phyloP scores from a whole-genome alignment of 1,140 invertebrate genomes.

The Anastrepha obliqua region DNA sequence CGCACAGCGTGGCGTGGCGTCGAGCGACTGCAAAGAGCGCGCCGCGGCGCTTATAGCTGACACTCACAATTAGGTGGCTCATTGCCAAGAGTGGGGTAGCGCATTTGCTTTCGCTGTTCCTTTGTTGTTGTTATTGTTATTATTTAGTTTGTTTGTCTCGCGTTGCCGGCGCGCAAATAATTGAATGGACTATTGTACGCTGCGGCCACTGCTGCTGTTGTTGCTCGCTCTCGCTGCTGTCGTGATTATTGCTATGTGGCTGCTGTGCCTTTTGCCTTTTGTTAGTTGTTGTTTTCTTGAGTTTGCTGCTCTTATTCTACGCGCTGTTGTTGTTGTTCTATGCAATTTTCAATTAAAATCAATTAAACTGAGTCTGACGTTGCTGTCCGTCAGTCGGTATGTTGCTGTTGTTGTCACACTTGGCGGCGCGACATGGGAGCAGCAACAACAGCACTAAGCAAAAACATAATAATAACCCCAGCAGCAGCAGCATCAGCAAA shows the following conservation, averaged over 20 bases:
- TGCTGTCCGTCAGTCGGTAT: background rate
- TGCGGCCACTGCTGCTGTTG: background rate
- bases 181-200: slow-evolving; percentile 31
- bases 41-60: slow-evolving; percentile 39
- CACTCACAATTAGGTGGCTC: slow-evolving; percentile 39
- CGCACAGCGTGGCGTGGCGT: background rate
- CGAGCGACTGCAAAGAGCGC: slow-evolving; percentile 4
- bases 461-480: background rate
- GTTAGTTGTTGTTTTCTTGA: background rate
- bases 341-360: slow-evolving; percentile 32
- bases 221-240: background rate
- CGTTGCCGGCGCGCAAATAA: slow-evolving; percentile 26
- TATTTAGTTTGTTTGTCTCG: background rate
- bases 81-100: slow-evolving; percentile 7
- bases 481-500: background rate
- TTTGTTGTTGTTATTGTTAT: background rate
- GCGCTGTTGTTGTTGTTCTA: slow-evolving; percentile 12
- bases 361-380: slow-evolving; percentile 42
- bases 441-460: background rate
- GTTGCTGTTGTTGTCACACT: slow-evolving; percentile 12
- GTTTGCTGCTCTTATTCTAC: slow-evolving; percentile 5
- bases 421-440: background rate
- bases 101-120: background rate
- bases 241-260: background rate
- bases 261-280: background rate